Percentiles rank a stretch among this genome's conserved stretches.
Conservation (phyloP, 1,140 invertebrate genomes). For the Drosophila ironensis region DNA sequence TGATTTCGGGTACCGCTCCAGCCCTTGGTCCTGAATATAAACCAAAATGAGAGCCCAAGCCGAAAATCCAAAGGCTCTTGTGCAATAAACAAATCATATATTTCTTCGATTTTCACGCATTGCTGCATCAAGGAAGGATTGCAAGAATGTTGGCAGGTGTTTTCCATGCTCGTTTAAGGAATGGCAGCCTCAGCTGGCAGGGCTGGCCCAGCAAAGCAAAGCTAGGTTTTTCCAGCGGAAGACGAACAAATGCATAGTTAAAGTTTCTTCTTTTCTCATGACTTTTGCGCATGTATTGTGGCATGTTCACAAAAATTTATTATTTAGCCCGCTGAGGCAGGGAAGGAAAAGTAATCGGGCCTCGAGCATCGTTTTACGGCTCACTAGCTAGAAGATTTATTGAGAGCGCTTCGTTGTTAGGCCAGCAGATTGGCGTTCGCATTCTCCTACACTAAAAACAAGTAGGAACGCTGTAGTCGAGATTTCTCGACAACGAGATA, state of each 20-base stretch:
- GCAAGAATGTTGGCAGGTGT: constrained; percentile 40
- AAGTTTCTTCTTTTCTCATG: constrained; percentile 32
- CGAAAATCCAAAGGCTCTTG: constrained; percentile 39
- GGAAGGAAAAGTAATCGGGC: constrained; percentile 29
- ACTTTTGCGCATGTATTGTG: constrained; percentile 12
- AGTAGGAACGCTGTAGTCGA: too few species aligned
- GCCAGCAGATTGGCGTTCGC: constrained; percentile 13
- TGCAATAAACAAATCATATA: constrained; percentile 77
- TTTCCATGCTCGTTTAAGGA: constrained; percentile 43
- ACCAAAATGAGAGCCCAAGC: background rate
- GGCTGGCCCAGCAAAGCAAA: too few species aligned
- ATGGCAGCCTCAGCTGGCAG: too few species aligned
- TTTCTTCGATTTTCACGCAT: constrained; percentile 63
- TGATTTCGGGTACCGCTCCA: constrained; percentile 56
- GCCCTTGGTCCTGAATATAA: constrained; percentile 33
- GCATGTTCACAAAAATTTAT: constrained; percentile 66
- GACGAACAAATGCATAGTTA: constrained; percentile 59
- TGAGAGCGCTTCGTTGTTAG: constrained; percentile 31
- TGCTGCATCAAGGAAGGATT: constrained; percentile 50
- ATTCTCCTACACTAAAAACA: background rate
- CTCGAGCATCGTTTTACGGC: constrained; percentile 59
- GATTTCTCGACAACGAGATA: too few species aligned
- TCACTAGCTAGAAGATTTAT: constrained; percentile 67
- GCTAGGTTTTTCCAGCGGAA: constrained; percentile 4
- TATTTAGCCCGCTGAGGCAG: constrained; percentile 39